Evolutionary conservation across 2,113 vertebrate species (phyloP).

Genomic region (Pipra filicauda): DNA sequence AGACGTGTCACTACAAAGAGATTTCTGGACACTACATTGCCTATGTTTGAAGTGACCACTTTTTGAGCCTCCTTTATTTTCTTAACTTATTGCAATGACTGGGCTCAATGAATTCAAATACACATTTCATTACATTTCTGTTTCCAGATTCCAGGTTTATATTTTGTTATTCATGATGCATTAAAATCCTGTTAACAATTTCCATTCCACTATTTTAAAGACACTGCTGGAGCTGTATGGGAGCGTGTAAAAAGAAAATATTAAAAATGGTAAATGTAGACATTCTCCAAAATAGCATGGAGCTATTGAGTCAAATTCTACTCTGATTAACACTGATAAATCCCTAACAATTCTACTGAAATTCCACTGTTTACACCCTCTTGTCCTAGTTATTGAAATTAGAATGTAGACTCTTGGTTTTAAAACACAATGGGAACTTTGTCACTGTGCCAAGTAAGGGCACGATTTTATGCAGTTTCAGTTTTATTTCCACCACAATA

Average conservation of each 20-base stretch:
- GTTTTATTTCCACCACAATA: not conserved
- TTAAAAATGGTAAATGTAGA: not conserved
- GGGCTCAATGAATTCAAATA: not conserved
- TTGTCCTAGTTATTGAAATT: not conserved
- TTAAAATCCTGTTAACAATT: not conserved
- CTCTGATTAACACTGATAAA: not conserved
- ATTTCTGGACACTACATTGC: not conserved
- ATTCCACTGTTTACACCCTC: not conserved
- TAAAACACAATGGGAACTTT: not conserved
- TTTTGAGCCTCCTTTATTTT: not conserved
- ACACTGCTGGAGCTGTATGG: not conserved
- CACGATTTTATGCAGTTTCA: not conserved
- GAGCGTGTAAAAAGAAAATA: not conserved
- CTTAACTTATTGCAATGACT: not conserved
- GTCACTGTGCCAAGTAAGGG: not conserved
- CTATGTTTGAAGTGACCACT: not conserved
- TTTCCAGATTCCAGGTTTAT: not conserved
- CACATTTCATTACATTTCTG: fast-evolving
- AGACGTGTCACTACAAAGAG: not conserved
- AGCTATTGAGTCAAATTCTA: not conserved
- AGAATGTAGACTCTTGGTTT: not conserved
- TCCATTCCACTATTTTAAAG: not conserved
- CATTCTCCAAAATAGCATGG: not conserved
- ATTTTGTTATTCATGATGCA: not conserved
- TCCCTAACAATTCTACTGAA: not conserved